Evolutionary conservation across 2,888 invertebrate species (phyloP), one percentile per base, ranked within the genome.

Genomic region (Unio delphinus): DNA sequence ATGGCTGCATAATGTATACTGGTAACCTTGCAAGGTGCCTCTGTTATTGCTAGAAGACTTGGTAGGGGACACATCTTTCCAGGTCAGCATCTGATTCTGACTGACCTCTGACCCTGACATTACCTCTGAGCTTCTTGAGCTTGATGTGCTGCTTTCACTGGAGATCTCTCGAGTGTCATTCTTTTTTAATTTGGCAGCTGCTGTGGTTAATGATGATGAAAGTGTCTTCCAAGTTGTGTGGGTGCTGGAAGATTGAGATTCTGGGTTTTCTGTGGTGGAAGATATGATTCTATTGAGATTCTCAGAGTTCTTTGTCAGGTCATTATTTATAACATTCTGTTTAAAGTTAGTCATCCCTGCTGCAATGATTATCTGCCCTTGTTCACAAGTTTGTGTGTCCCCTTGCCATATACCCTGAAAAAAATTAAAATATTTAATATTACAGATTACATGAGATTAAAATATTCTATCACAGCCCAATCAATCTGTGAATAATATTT

Each of bases 1-100:
- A 59, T 23, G 23, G 23, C 59, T 26, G 11, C 59, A 23, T 59
- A 59, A 8, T 1, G 59, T 23, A 59, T 59, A 59, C 26, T 59
- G 23, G 26, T 59, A 26, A 59, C 59, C 26, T 0, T 59, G 59
- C 59, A 28, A 64, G 45, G 11, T 15, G 45, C 15, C 45, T 45
- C 15, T 45, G 15, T 15, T 45, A 15, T 45, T 45, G 55, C 64
- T 57, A n/a, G 56, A 56, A n/a, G 56, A 55, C 54, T 84, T 83
- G 8, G 80, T 80, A 11, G 83, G 84, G 3, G 86, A 86, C 20
- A 83, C 72, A 64, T 83, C 81, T 68, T 83, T 82, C 84, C 85
- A 83, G 3, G 83, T 80, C n/a, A 80, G 75, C 64, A 79, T 67
- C 23, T 72, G 71, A 56, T 75, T 73, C 61, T 69, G 65, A 30